Evolutionary conservation across 2,888 invertebrate species (phyloP), one percentile per base, ranked within the genome.

Genomic region (Microplitis manilae): DNA sequence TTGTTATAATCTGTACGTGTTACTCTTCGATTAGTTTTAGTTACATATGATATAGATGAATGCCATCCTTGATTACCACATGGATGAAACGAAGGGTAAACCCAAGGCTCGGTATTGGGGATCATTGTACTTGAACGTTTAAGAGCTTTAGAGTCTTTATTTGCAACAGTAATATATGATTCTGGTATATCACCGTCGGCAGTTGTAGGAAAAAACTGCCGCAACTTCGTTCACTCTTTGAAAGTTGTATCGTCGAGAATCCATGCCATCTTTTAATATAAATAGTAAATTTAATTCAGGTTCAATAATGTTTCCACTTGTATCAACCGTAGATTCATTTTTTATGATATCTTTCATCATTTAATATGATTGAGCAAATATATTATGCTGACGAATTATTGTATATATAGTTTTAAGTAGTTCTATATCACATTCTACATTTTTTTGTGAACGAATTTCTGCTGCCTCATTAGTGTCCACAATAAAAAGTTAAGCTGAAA

Each of bases 371-470:
- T 50, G 8, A 9, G 50, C 50, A 50, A 50, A 50, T 50, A 50
- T 13, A n/a, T 79, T 79, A 5, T 72, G n/a, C 2, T 77, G 13
- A 65, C 79, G 61, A 20, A 79, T 70, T 5, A 71, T 64, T 6
- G 38, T 13, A 70, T 73, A 73, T 30, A 68, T 59, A 68, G n/a
- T 15, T n/a, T 40, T 13, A 5, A 76, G 17, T 20, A 68, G 61
- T 13, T 38, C 65, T 30, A 59, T 20, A 30, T 60, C 17, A 41
- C 64, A 65, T 62, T 6, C 6, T 6, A 17, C n/a, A 62, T 62
- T 62, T 62, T 13, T 17, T 17, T 17, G 17, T 17, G 17, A 17
- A 17, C 17, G 17, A 17, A 17, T 1, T 17, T 17, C 17, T 17
- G 17, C 30, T 6, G 41, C 64, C 17, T 62, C 64, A 15, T 62